phyloP scores from a whole-genome alignment of 2,888 invertebrate genomes.

The Phlogophora meticulosa region DNA sequence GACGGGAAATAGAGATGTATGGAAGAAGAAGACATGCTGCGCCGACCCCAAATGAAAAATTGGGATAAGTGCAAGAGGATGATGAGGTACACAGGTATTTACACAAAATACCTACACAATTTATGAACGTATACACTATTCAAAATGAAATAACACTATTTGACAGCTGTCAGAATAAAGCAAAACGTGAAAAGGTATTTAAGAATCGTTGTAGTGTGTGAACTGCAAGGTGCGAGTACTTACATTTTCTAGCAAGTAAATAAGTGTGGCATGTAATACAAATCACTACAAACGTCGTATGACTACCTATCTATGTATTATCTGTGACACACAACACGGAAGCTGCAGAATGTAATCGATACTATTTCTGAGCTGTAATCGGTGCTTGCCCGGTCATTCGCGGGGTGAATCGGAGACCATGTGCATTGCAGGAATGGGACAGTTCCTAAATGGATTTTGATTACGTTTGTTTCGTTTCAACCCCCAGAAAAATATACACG shows the following conservation, averaged over 20 bases:
- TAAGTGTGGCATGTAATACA: constrained; percentile 11
- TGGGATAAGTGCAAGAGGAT: too few species aligned
- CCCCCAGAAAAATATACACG: too few species aligned
- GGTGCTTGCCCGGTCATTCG: constrained; percentile 56
- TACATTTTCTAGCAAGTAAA: not conserved
- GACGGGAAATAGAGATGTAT: too few species aligned
- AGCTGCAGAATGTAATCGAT: constrained; percentile 60
- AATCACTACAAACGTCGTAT: constrained; percentile 21
- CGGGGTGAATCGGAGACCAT: constrained; percentile 46
- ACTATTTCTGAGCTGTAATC: constrained; percentile 65
- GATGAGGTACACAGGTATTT: too few species aligned
- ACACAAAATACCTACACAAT: too few species aligned
- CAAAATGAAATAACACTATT: too few species aligned
- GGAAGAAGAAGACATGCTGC: too few species aligned
- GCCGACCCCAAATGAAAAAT: too few species aligned
- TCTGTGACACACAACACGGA: constrained; percentile 51
- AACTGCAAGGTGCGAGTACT: not conserved
- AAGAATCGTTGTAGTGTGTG: not conserved
- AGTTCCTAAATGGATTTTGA: not conserved
- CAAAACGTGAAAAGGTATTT: too few species aligned
- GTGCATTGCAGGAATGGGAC: constrained; percentile 4
- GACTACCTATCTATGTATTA: constrained; percentile 33
- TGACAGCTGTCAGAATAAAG: too few species aligned
- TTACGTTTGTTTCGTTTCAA: too few species aligned
- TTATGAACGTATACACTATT: too few species aligned